phyloP scores from a whole-genome alignment of 2,797 vertebrate species.

The Knipowitschia caucasica region DNA sequence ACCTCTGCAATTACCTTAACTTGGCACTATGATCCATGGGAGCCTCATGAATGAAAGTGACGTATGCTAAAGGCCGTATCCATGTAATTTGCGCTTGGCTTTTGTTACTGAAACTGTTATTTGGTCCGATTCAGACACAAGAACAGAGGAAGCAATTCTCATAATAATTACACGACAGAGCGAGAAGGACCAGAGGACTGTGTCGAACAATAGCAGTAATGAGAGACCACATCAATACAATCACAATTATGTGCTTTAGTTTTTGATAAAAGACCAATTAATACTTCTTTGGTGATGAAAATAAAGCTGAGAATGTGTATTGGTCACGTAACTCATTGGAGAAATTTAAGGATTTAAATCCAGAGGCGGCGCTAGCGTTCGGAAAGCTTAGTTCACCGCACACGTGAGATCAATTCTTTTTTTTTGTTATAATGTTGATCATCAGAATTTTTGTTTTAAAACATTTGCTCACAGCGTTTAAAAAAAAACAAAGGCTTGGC shows the following conservation, averaged over 20 bases:
- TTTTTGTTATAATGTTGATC: too few species aligned
- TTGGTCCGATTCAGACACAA: slow-evolving; percentile 37
- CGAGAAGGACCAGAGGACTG: slow-evolving; percentile 21
- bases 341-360: neutral
- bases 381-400: too few species aligned
- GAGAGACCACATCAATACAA: slow-evolving; percentile 5
- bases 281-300: neutral
- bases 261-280: neutral
- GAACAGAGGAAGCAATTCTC: slow-evolving; percentile 45
- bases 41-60: slow-evolving; percentile 22
- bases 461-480: too few species aligned
- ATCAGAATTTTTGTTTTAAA: too few species aligned
- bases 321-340: too few species aligned
- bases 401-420: too few species aligned
- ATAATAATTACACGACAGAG: slow-evolving; percentile 63
- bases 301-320: neutral
- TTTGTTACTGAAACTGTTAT: slow-evolving; percentile 45
- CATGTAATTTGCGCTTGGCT: slow-evolving; percentile 42
- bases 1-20: neutral
- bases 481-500: too few species aligned
- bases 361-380: too few species aligned
- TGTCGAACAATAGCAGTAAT: slow-evolving; percentile 32
- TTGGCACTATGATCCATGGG: slow-evolving; percentile 14
- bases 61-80: slow-evolving; percentile 32
- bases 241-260: neutral